Percentiles rank a stretch among this genome's conserved stretches.
Evolutionary conservation across 1,140 invertebrate species (phyloP).

Genomic region (Eurosta solidaginis): DNA sequence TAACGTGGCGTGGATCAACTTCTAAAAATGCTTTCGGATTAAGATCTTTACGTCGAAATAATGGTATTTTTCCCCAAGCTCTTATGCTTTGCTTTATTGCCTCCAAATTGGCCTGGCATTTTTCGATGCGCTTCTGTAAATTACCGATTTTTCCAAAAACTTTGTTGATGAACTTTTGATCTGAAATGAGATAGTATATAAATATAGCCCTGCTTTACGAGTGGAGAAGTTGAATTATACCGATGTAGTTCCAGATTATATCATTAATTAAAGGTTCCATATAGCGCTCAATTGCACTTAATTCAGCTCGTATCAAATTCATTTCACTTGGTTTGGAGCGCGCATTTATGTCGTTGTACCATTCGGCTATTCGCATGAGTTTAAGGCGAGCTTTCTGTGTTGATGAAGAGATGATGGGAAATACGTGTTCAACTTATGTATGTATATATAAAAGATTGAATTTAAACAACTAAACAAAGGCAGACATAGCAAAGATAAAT

Average conservation of each 20-base stretch:
- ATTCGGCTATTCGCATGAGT: conserved; percentile 60
- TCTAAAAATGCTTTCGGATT: conserved; percentile 63
- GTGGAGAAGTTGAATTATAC: conserved; percentile 51
- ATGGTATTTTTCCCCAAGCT: conserved; percentile 65
- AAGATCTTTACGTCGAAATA: conserved; percentile 65
- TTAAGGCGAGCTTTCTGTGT: conserved; percentile 49
- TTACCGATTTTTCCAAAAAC: conserved; percentile 44
- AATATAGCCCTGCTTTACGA: not conserved
- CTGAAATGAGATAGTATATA: not conserved
- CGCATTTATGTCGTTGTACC: conserved; percentile 67
- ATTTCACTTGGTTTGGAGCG: conserved; percentile 66
- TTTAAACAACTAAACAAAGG: no score
- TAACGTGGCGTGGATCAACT: conserved; percentile 62
- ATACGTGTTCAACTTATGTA: not conserved
- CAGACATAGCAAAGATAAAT: no score
- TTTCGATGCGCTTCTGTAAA: conserved; percentile 65
- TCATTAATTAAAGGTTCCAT: conserved; percentile 64
- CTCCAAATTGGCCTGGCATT: conserved; percentile 64
- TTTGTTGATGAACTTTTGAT: conserved; percentile 44
- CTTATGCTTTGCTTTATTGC: conserved; percentile 61
- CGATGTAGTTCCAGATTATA: conserved; percentile 68
- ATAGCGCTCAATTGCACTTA: conserved; percentile 64
- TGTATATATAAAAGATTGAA: no score
- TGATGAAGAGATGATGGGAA: not conserved
- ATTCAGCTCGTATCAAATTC: conserved; percentile 65